phyloP scores from a whole-genome alignment of 2,113 vertebrate species.

The Anser brachyrhynchus region DNA sequence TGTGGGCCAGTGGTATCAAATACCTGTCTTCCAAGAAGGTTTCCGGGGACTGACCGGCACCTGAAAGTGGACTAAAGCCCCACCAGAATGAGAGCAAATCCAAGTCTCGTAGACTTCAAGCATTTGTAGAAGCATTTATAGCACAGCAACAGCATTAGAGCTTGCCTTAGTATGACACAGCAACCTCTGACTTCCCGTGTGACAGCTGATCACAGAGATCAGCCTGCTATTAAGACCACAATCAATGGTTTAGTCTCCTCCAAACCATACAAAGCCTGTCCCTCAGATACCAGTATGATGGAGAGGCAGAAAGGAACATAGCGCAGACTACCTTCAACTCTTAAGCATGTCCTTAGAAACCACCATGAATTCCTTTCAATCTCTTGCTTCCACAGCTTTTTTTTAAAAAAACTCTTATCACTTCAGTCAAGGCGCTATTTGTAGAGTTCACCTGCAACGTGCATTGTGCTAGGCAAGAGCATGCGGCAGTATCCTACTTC shows the following conservation, averaged over 20 bases:
- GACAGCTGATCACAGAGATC: background rate
- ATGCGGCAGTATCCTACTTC: background rate
- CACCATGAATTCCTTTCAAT: background rate
- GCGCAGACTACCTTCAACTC: background rate
- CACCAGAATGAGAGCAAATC: background rate
- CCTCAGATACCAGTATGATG: background rate
- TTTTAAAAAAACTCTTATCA: background rate
- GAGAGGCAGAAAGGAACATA: background rate
- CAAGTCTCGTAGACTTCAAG: background rate
- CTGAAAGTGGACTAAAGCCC: background rate
- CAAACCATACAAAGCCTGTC: background rate
- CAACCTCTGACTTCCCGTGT: background rate
- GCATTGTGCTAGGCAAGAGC: constrained; percentile 18
- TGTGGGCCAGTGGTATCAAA: background rate
- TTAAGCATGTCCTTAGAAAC: background rate
- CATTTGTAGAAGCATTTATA: background rate
- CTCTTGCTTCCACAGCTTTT: background rate
- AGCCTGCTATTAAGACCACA: background rate
- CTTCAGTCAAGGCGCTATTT: background rate
- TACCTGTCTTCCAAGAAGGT: background rate
- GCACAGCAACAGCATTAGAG: background rate
- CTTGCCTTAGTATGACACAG: background rate
- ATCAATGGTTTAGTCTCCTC: background rate
- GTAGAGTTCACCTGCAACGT: background rate
- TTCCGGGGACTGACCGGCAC: background rate